phyloP scores from a whole-genome alignment of 1,140 invertebrate genomes.

The Brachionus koreanus region DNA sequence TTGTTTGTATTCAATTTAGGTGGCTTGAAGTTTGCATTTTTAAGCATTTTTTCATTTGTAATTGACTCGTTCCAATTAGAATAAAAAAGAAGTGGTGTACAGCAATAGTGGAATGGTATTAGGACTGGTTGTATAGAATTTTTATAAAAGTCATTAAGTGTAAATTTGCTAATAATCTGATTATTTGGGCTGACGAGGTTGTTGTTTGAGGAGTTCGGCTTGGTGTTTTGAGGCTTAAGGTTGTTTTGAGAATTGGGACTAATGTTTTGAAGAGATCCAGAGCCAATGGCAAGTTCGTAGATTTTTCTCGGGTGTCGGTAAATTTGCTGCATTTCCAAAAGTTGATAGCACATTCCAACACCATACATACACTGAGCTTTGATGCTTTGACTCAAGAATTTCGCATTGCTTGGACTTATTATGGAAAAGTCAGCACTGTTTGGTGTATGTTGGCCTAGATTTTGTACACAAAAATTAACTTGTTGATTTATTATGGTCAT shows the following conservation, averaged over 20 bases:
- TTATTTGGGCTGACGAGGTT: background rate
- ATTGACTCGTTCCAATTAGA: conserved; percentile 17
- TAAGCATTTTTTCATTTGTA: background rate
- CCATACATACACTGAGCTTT: background rate
- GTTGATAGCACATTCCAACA: conserved; percentile 11
- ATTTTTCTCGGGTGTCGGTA: conserved; percentile 35
- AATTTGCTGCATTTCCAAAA: conserved; percentile 36
- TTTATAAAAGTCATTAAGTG: background rate
- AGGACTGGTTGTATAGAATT: conserved; percentile 27
- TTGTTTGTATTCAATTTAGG: background rate
- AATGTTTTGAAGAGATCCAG: background rate
- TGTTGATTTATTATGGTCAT: conserved; percentile 12
- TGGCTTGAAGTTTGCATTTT: background rate
- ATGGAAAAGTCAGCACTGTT: background rate
- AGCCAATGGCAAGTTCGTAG: conserved; percentile 13
- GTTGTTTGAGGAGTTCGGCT: background rate
- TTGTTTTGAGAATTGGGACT: conserved; percentile 1
- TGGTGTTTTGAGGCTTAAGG: background rate
- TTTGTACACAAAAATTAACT: conserved; percentile 3
- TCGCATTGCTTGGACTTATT: conserved; percentile 3
- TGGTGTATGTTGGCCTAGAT: background rate
- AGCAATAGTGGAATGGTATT: conserved; percentile 35
- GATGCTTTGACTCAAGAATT: background rate
- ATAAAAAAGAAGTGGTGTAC: conserved; percentile 16
- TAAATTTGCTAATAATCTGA: background rate